Evolutionary conservation across 2,113 vertebrate genomes (phyloP), one percentile per base, ranked within the genome.

Genomic region (Ia io): DNA sequence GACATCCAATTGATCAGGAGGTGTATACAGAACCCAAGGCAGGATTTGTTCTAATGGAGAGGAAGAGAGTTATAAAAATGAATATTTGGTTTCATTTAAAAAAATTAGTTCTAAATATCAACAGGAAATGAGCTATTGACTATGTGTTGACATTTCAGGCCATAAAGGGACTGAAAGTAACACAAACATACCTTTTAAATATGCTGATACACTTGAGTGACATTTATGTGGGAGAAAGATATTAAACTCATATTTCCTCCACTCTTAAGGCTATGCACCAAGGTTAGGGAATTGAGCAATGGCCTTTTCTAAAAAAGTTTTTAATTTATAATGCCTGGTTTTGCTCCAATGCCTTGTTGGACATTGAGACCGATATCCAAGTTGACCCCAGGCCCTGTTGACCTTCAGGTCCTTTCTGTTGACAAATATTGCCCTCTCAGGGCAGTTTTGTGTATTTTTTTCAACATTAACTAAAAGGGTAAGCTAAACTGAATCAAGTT

Each of bases 71-170:
- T 89, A 74, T 76, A 47, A 77, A 91, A 93, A 59, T 69, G 25
- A 95, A 71, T 30, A 17, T 77, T 82, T 90, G 40, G n/a, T 83
- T 97, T 95, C 18, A 65, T 59, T 95, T 11, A 59, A 44, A 85
- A 85, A 96, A 70, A 91, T 76, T 89, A 93, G 47, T 53, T 92
- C 32, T 84, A 51, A 97, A 94, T 73, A 94, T 85, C 95, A 95
- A 77, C 61, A 94, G 80, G 87, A 96, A 96, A 90, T 93, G 77
- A 96, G 53, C 49, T 90, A 96, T 93, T 94, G 92, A 93, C 37
- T 90, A 0, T 74, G 51, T 82, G 69, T 51, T 94, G 80, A 85
- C 79, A 84, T 88, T 95, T 96, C 49, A 84, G 78, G 28, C 37
- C 85, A 88, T 53, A 42, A 77, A 82, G 61, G 42, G 63, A 78